Evolutionary conservation across 2,888 invertebrate genomes (phyloP), one percentile per base, ranked within the genome.

Genomic region (Celastrina argiolus): DNA sequence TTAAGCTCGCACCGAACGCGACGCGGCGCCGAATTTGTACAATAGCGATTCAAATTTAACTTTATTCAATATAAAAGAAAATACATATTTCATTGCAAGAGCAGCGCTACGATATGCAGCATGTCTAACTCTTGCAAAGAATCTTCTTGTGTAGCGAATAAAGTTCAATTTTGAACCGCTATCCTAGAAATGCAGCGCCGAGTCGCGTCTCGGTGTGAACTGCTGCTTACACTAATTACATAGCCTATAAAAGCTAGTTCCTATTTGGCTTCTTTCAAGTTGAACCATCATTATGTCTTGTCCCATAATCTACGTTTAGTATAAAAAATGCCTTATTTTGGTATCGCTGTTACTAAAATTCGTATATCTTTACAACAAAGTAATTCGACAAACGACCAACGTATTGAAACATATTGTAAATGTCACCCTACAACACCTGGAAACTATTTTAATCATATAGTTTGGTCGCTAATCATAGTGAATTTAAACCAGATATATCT

Each of bases 231-330:
- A n/a, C n/a, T n/a, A n/a, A 67, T 73, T 71, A 76, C 69, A 80
- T 80, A 82, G 83, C 71, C 77, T 84, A 82, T 75, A 73, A 88
- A 87, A 88, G 85, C 88, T 88, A 86, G 80, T 82, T 81, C 79
- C 84, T 79, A 87, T 91, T 91, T 91, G 91, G 91, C 91, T 91
- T 91, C 91, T 90, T 90, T 90, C 84, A 90, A 91, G 91, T 91
- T 90, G 91, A 91, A 91, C 89, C 81, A 83, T 81, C 84, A 81
- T 88, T 87, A 89, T 88, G 90, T 88, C 90, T 89, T 89, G 89
- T 82, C 73, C 77, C 74, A 71, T 74, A 73, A 77, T 76, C 76
- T 82, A 81, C 73, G 72, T 76, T 39, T 80, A 79, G 67, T 75
- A 76, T 77, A 76, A 77, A 73, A 83, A 87, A 87, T 87, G 84